Evolutionary conservation across 2,797 vertebrate species (phyloP).

Genomic region (Glyptemys insculpta): DNA sequence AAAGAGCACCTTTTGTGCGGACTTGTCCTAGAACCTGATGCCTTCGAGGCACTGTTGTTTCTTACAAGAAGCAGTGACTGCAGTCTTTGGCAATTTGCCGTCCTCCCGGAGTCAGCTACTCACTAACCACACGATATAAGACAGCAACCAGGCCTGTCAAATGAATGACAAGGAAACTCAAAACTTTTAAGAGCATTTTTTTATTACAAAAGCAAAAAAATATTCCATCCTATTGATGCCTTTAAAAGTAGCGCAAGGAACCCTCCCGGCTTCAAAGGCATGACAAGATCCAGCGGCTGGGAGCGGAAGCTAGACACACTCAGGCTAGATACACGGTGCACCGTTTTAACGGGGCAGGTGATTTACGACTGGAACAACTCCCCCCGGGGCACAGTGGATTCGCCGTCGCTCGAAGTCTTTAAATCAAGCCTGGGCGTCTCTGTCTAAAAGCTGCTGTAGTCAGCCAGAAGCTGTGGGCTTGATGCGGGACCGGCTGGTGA

Average conservation of each 20-base stretch:
- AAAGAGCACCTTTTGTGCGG: neutral
- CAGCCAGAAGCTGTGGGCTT: neutral
- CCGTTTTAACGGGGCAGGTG: neutral
- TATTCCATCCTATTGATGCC: neutral
- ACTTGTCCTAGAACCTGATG: neutral
- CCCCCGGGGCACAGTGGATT: neutral
- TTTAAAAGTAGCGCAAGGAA: neutral
- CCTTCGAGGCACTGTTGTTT: slow-evolving; percentile 18
- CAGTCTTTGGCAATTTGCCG: neutral
- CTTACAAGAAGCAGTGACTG: neutral
- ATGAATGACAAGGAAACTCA: neutral
- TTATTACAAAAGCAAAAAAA: neutral
- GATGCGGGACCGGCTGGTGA: neutral
- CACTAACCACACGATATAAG: neutral
- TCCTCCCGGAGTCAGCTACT: neutral
- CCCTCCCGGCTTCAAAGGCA: neutral
- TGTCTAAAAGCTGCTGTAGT: neutral
- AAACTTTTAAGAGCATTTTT: neutral
- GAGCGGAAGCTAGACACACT: slow-evolving; percentile 12
- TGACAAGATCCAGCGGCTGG: neutral
- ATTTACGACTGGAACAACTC: neutral
- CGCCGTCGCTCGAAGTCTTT: accelerated
- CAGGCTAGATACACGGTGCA: slow-evolving; percentile 9
- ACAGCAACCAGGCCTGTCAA: accelerated
- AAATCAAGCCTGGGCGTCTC: neutral